Evolutionary conservation across 1,140 invertebrate genomes (phyloP).

Genomic region (Tetraneura akinire): DNA sequence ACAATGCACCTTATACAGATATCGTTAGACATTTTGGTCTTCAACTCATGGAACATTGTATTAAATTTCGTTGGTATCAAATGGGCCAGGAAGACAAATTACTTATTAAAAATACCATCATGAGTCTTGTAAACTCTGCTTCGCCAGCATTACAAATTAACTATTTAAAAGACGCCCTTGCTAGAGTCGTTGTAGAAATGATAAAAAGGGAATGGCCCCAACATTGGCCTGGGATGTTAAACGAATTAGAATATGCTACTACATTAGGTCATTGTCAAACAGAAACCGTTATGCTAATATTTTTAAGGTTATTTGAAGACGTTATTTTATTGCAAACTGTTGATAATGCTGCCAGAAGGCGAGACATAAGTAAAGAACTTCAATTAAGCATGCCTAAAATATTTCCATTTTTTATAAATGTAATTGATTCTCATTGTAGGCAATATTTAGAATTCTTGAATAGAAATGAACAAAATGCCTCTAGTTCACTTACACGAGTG

Average conservation of each 20-base stretch:
- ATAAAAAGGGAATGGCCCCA: conserved; percentile 95
- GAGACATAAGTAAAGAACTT: conserved; percentile 41
- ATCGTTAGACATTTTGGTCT: conserved; percentile 73
- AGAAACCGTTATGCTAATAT: conserved; percentile 82
- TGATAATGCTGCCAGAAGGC: conserved; percentile 67
- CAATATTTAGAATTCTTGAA: conserved; percentile 27
- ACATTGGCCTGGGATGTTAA: conserved; percentile 83
- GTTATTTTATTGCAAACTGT: conserved; percentile 73
- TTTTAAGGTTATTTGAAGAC: conserved; percentile 85
- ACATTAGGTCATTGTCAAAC: conserved; percentile 80
- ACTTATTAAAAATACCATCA: conserved; percentile 69
- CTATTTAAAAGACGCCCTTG: conserved; percentile 75
- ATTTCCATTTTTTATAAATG: conserved; percentile 45
- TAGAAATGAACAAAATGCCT: conserved; percentile 45
- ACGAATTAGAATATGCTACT: conserved; percentile 76
- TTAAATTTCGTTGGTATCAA: conserved; percentile 88
- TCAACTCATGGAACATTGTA: conserved; percentile 85
- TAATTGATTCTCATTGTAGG: conserved; percentile 35
- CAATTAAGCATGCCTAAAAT: conserved; percentile 23
- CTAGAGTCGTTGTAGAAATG: conserved; percentile 89
- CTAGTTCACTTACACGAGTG: background rate
- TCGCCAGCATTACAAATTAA: conserved; percentile 48
- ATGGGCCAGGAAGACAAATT: conserved; percentile 82
- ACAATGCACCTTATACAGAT: conserved; percentile 64
- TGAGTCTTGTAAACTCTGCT: conserved; percentile 48